Evolutionary conservation across 2,888 invertebrate genomes (phyloP), one percentile per base, ranked within the genome.

Genomic region (Euzophera pinguis): DNA sequence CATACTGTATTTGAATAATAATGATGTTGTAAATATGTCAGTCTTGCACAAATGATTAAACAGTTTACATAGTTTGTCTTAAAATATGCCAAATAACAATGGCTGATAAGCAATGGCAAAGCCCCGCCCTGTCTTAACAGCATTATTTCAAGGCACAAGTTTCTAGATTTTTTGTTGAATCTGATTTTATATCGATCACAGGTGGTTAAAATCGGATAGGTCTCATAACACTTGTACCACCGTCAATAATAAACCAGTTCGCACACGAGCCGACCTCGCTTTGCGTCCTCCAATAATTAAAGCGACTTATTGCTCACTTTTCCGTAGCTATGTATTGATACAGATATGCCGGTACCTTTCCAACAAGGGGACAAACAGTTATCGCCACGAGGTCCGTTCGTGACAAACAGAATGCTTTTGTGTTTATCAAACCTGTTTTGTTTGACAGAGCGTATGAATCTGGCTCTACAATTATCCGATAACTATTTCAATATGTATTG

Each of bases 291-390:
- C 77, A 83, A 84, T 84, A 83, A 88, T 84, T 85, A 84, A 84
- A 78, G 71, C 79, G 70, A 80, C 80, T 79, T 79, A 85, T 84
- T 85, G 83, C 73, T 78, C 77, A 84, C 84, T 88, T 86, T 80
- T 78, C 69, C 78, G 78, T 80, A 84, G 73, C 74, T 78, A 67
- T 65, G 73, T 71, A 75, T 80, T 79, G 78, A 77, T 81, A 81
- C 77, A 74, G 75, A 81, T 78, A 66, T 71, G 71, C 70, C 70
- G 66, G 60, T 64, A 67, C 71, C 72, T 78, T 82, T 78, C 75
- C 71, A 71, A 71, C 67, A 60, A n/a, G 65, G 67, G 67, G 68
- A 69, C 71, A 69, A 73, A 65, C 67, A 67, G 50, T 62, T 71
- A 67, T 61, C 54, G 55, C 59, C 74, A 74, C 71, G 73, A 62